Conservation (phyloP, 2,888 invertebrate species). For the Argyra leucocephala region DNA sequence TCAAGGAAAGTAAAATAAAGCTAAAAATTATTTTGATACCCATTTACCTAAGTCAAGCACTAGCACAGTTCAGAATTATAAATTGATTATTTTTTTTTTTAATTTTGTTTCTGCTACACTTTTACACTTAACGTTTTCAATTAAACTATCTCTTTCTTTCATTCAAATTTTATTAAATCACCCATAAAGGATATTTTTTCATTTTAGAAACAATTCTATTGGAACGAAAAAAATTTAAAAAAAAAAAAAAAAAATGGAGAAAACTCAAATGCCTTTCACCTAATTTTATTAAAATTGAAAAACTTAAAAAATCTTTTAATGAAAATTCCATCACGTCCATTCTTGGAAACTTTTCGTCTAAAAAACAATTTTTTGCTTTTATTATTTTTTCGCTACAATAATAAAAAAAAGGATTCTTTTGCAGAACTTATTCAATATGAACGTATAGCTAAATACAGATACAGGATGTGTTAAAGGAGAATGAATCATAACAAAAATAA, state of each 20-base stretch:
- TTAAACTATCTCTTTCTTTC: not conserved
- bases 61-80: not conserved
- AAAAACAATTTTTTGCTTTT: not conserved
- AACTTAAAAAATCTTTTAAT: slow-evolving; percentile 4
- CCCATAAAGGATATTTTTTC: not conserved
- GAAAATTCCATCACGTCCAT: slow-evolving; percentile 6
- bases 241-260: not conserved
- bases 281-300: slow-evolving; percentile 6
- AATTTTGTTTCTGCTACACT: not conserved
- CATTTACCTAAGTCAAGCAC: not conserved
- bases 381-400: not conserved
- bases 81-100: not conserved
- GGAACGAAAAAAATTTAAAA: not conserved
- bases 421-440: not conserved
- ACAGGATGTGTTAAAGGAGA: not conserved
- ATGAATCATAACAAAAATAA: too few relatives aligned
- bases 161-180: not conserved
- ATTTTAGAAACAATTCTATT: not conserved
- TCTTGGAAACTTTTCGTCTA: not conserved
- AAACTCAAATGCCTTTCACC: slow-evolving; percentile 1
- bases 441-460: not conserved
- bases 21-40: not conserved
- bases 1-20: not conserved
- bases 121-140: not conserved
- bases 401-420: not conserved